Evolutionary conservation across 2,113 vertebrate genomes (phyloP).

Genomic region (Megaceryle maxima): DNA sequence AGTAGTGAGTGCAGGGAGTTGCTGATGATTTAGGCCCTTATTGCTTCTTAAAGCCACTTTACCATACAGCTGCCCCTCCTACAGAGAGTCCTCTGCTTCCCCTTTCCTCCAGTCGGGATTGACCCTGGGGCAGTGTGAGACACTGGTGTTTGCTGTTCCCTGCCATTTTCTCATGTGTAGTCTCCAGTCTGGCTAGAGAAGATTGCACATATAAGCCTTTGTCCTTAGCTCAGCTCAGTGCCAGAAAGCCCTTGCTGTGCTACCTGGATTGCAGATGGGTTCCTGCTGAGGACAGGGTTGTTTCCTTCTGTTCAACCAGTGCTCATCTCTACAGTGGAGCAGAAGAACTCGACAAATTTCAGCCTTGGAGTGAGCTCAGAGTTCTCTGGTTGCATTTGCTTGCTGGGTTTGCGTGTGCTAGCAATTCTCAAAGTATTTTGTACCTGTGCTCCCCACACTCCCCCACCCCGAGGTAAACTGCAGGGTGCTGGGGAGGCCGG

Average conservation of each 20-base stretch:
- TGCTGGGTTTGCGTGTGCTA: background rate
- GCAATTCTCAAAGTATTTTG: background rate
- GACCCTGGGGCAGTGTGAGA: background rate
- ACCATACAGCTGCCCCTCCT: background rate
- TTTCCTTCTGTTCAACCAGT: background rate
- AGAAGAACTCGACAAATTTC: background rate
- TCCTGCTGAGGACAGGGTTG: background rate
- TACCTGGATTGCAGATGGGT: background rate
- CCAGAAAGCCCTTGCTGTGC: background rate
- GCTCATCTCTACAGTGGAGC: background rate
- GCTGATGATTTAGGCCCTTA: background rate
- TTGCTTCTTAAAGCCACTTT: background rate
- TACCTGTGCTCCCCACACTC: rapidly evolving
- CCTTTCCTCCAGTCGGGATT: background rate
- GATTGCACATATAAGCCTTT: background rate
- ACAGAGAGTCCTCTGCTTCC: background rate
- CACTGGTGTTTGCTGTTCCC: background rate
- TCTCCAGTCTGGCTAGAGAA: background rate
- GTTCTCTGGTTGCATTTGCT: background rate
- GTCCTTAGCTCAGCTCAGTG: background rate
- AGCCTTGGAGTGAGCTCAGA: background rate
- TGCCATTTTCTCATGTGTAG: background rate
- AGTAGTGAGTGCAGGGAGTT: background rate
- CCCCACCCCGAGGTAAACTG: rapidly evolving
- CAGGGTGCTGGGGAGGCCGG: background rate